These are phyloP conservation scores for Oscheius sp. DNA, from an alignment of 2,888 invertebrate species.

Conservation along the genomic window DNA sequence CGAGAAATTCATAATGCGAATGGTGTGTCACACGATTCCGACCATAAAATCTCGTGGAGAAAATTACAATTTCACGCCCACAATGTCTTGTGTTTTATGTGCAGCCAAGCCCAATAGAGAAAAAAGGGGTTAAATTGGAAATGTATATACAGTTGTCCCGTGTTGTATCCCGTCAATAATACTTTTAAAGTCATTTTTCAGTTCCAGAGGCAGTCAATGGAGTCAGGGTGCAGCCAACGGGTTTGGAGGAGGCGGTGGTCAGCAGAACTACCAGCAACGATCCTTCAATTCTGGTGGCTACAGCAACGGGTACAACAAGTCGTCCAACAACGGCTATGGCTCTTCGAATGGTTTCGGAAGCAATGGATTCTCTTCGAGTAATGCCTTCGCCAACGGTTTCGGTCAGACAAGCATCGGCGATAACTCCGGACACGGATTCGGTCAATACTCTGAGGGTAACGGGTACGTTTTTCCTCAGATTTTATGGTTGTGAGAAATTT, in stretches of 20 bases:
- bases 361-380: neutral
- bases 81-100: too few relatives aligned
- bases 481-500: neutral
- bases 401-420: neutral
- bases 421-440: constrained; percentile 5
- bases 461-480: constrained; percentile 6
- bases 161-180: too few relatives aligned
- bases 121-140: too few relatives aligned
- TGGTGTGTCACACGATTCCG: too few relatives aligned
- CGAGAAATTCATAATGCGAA: too few relatives aligned
- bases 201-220: neutral
- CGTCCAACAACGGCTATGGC: too few relatives aligned
- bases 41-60: too few relatives aligned
- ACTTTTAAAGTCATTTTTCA: neutral
- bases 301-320: neutral
- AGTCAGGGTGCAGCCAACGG: constrained; percentile 9
- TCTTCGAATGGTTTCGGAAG: neutral
- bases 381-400: constrained; percentile 6
- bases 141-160: too few relatives aligned
- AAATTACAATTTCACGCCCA: too few relatives aligned
- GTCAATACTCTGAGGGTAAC: neutral
- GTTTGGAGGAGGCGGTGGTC: neutral
- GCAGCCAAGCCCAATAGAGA: too few relatives aligned
- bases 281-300: neutral
- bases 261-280: neutral